Percentiles rank a stretch among this genome's conserved stretches.
Conservation (phyloP, 2,113 vertebrate genomes). For the Pongo abelii region DNA sequence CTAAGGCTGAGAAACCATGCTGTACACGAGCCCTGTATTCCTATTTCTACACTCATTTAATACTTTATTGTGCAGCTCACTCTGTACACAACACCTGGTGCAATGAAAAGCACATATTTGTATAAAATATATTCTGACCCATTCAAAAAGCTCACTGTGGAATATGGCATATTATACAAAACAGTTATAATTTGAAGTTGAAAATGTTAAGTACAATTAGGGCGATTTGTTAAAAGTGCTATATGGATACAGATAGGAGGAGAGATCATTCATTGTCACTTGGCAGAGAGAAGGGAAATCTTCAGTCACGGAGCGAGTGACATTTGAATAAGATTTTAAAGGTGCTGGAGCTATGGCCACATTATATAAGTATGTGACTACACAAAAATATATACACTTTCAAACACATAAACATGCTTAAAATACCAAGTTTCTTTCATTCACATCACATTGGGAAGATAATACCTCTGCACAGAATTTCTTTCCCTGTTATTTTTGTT, state of each 20-base stretch:
- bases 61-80: neutral
- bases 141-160: neutral
- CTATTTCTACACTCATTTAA: neutral
- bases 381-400: neutral
- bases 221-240: neutral
- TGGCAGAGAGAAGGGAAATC: slow-evolving; percentile 1
- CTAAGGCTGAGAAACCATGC: neutral
- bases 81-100: neutral
- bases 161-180: neutral
- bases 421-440: neutral
- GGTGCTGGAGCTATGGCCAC: neutral
- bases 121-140: neutral
- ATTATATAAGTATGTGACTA: neutral
- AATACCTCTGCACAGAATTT: neutral
- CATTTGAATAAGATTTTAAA: slow-evolving; percentile 2
- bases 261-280: neutral
- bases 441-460: neutral
- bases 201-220: neutral
- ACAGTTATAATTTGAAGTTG: neutral
- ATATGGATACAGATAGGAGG: neutral
- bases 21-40: neutral
- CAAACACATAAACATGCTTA: neutral
- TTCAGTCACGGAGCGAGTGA: neutral
- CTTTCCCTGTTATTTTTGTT: neutral
- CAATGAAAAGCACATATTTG: neutral